A percentile compares a stretch with the other conserved stretches of the same genome.
Conservation (phyloP, 2,888 invertebrate species). For the Ophion obscuratus region DNA sequence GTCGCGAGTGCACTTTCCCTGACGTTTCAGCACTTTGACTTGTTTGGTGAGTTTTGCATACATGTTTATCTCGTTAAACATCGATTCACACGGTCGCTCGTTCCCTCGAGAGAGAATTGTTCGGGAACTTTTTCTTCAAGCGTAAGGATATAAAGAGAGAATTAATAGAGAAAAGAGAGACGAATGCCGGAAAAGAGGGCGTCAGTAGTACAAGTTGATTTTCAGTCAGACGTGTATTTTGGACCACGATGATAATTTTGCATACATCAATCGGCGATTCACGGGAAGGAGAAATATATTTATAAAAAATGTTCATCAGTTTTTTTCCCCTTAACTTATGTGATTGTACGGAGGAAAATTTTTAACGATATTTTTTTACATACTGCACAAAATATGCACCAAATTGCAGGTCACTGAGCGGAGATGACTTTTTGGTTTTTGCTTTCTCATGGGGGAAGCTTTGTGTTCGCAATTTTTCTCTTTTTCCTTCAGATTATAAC, state of each 20-base stretch:
- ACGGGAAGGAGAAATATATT: neutral
- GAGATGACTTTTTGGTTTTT: neutral
- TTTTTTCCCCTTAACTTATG: too few species aligned
- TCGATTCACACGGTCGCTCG: constrained; percentile 17
- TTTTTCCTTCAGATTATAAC: too few species aligned
- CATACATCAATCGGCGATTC: neutral
- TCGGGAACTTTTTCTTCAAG: neutral
- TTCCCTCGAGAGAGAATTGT: neutral
- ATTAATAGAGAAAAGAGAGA: neutral
- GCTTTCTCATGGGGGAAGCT: too few species aligned
- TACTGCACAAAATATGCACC: neutral
- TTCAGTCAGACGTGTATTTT: neutral
- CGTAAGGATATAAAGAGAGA: neutral
- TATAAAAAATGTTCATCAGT: neutral
- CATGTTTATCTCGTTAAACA: constrained; percentile 17
- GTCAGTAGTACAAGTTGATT: neutral
- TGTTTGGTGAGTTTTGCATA: constrained; percentile 76
- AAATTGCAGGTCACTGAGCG: neutral
- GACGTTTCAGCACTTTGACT: constrained; percentile 75
- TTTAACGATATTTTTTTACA: neutral
- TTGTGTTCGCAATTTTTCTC: too few species aligned
- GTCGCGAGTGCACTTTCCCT: constrained; percentile 75
- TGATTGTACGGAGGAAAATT: neutral
- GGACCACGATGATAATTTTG: neutral
- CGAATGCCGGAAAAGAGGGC: neutral